phyloP scores from a whole-genome alignment of 2,888 invertebrate genomes.

The Rhogogaster chlorosoma region DNA sequence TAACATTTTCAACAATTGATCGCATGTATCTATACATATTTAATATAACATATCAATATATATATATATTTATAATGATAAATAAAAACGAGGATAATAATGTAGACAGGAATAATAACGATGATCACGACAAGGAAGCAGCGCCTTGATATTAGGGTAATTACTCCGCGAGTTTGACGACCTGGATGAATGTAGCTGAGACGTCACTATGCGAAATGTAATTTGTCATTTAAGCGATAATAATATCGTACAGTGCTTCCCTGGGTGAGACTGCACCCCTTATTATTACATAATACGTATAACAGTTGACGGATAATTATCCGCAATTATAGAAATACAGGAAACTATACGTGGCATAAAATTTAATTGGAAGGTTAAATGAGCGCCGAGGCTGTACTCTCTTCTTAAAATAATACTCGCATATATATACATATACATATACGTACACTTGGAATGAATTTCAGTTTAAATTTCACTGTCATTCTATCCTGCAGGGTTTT shows the following conservation, averaged over 20 bases:
- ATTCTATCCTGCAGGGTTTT: not conserved
- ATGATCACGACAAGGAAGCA: conserved; percentile 14
- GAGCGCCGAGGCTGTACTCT: not conserved
- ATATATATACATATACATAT: not conserved
- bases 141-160: not conserved
- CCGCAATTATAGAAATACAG: conserved; percentile 30
- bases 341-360: conserved; percentile 13
- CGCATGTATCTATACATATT: not conserved
- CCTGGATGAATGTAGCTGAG: not conserved
- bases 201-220: not conserved
- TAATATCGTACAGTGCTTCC: not conserved
- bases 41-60: not conserved
- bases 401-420: not conserved
- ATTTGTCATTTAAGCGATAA: not conserved
- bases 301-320: conserved; percentile 14
- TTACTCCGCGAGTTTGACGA: not conserved
- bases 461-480: not conserved
- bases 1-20: not conserved
- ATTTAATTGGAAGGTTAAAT: conserved; percentile 29
- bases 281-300: not conserved
- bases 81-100: conserved; percentile 1
- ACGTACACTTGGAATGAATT: not conserved
- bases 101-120: not conserved
- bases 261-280: not conserved
- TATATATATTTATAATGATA: not conserved